phyloP scores from a whole-genome alignment of 2,888 invertebrate species.

The Dascillus cervinus region DNA sequence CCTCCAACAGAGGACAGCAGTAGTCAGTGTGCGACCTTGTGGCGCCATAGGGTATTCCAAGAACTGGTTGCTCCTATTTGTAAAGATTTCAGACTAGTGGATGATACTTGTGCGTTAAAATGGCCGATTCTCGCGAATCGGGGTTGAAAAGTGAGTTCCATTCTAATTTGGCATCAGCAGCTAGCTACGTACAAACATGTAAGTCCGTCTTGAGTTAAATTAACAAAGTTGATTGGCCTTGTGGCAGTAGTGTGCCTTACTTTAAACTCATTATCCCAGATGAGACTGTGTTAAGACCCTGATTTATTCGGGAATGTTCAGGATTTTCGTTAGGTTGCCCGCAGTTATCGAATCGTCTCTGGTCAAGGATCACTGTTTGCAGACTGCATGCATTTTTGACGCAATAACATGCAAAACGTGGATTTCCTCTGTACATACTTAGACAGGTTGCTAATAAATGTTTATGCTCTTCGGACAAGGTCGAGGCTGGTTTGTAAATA shows the following conservation, averaged over 20 bases:
- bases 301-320: too few relatives aligned
- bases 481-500: too few relatives aligned
- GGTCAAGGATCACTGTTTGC: too few relatives aligned
- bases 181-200: slow-evolving; percentile 34
- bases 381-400: too few relatives aligned
- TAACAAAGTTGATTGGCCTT: slow-evolving; percentile 23
- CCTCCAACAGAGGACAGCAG: slow-evolving; percentile 9
- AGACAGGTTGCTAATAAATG: too few relatives aligned
- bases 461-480: too few relatives aligned
- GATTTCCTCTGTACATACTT: too few relatives aligned
- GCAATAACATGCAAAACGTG: too few relatives aligned
- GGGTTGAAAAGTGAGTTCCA: slow-evolving; percentile 28
- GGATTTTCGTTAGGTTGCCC: too few relatives aligned
- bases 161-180: slow-evolving; percentile 27
- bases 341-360: too few relatives aligned
- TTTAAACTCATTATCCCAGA: too few relatives aligned
- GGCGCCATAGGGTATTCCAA: slow-evolving; percentile 14
- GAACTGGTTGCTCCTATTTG: slow-evolving; percentile 16
- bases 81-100: slow-evolving; percentile 18
- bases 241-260: slow-evolving; percentile 13
- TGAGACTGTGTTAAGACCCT: too few relatives aligned
- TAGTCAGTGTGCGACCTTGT: slow-evolving; percentile 6
- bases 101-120: slow-evolving; percentile 23
- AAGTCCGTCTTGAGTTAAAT: slow-evolving; percentile 21
- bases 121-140: slow-evolving; percentile 30